Base-by-base conservation (phyloP, 2,888 invertebrate species). In the Himalopsyche kuldschensis region DNA sequence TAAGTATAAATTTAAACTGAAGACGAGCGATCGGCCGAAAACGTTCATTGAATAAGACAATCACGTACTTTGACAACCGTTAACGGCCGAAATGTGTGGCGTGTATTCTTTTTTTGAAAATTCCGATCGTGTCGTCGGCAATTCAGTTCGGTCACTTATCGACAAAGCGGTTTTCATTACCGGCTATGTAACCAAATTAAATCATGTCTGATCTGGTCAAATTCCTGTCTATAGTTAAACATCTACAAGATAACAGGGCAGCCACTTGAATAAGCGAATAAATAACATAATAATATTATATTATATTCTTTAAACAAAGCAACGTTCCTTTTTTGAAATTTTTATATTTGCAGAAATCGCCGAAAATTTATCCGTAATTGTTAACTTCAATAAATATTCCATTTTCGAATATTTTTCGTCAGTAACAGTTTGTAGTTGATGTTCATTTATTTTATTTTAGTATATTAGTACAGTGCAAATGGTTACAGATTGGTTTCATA, bases 11-110 rank as follows among this genome's bases (percentile, higher is more conserved):
- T 5, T 20, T 10, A 41, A 41, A 4, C 6, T 41, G 15, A 15
- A 55, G 20, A 55, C 55, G 55, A n/a, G 5, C 24, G 55, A 55
- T 20, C 24, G 55, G 3, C 24, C 24, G 20, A 55, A 55, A 48
- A 48, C 20, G 55, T 55, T 24, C 20, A 76, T 80, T 83, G 63
- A 80, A 81, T 78, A 83, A 83, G 69, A 31, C 83, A 27, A 80
- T 77, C 83, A 83, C 83, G 83, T 83, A 80, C 41, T 41, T 6
- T 55, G 75, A 77, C 75, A 83, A 80, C 80, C 80, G 80, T 83
- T 77, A 83, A 83, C 76, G 83, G 41, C 79, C 82, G 78, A 82
- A 83, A 77, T 83, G 80, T 55, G 20, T 55, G 55, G 24, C 55
- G 55, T 24, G 55, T 55, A 55, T 55, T 55, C 55, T 55, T 55